Evolutionary conservation across 1,140 invertebrate genomes (phyloP).

Genomic region (Tetramorium parvispinum): DNA sequence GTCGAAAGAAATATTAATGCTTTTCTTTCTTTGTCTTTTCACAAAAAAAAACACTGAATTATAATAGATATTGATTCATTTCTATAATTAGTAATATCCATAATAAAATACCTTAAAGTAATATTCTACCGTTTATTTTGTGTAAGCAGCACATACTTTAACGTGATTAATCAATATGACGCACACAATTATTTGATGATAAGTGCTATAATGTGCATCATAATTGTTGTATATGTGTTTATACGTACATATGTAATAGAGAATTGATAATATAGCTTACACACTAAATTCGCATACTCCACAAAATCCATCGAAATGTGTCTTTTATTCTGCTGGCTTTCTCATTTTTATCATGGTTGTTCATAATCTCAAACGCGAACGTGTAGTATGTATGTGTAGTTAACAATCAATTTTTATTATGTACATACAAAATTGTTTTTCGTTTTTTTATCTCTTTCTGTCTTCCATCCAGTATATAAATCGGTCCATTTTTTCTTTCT

Average conservation of each 20-base stretch:
- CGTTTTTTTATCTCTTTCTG: conserved; percentile 62
- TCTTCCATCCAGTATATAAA: conserved; percentile 64
- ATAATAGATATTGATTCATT: not conserved
- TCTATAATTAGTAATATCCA: not conserved
- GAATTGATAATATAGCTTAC: not conserved
- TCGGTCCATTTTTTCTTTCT: conserved; percentile 54
- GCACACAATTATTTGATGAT: not conserved
- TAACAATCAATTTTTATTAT: conserved; percentile 72
- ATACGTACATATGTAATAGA: conserved; percentile 15
- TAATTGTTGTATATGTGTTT: not conserved
- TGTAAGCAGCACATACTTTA: not conserved
- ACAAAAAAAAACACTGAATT: too few species aligned
- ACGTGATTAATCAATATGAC: not conserved
- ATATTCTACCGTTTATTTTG: not conserved
- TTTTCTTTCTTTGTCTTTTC: too few species aligned
- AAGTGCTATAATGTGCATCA: not conserved
- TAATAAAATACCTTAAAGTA: not conserved
- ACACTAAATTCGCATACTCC: conserved; percentile 1
- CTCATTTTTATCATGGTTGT: not conserved
- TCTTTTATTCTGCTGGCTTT: not conserved
- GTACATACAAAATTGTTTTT: conserved; percentile 77
- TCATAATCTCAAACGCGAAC: conserved; percentile 10
- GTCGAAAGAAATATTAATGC: too few species aligned
- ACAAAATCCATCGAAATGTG: not conserved
- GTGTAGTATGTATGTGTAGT: conserved; percentile 45